A percentile compares a stretch with the other conserved stretches of the same genome.
Evolutionary conservation across 2,113 vertebrate genomes (phyloP).

Genomic region (Pelusios castaneus): DNA sequence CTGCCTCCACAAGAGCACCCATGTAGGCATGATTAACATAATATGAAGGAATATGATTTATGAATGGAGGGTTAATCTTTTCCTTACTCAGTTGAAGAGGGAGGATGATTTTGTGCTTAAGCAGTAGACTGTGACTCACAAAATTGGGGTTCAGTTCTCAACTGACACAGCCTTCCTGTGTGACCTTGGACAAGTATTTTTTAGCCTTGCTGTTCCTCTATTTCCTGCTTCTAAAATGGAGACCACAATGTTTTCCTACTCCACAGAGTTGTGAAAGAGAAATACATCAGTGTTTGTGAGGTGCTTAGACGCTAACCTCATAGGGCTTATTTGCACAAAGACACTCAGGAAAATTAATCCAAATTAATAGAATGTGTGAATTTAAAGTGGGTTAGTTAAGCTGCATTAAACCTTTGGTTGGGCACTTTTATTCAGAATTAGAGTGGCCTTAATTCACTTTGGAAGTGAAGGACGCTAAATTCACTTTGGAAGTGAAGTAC

Average conservation of each 20-base stretch:
- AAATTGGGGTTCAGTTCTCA: background rate
- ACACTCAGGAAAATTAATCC: background rate
- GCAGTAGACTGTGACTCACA: background rate
- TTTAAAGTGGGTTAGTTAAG: background rate
- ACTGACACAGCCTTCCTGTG: background rate
- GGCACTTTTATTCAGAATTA: background rate
- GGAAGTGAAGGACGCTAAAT: too few relatives aligned
- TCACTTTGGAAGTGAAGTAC: background rate
- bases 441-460: background rate
- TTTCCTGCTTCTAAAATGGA: background rate
- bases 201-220: background rate
- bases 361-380: background rate
- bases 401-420: background rate
- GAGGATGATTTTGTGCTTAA: background rate
- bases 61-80: accelerated
- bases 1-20: conserved; percentile 17
- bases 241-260: background rate
- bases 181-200: background rate
- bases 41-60: background rate
- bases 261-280: background rate
- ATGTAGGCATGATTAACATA: background rate
- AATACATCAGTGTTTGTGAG: background rate
- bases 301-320: background rate
- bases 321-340: background rate
- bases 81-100: background rate